Evolutionary conservation across 2,113 vertebrate genomes (phyloP).

Genomic region (Calidris pygmaea): DNA sequence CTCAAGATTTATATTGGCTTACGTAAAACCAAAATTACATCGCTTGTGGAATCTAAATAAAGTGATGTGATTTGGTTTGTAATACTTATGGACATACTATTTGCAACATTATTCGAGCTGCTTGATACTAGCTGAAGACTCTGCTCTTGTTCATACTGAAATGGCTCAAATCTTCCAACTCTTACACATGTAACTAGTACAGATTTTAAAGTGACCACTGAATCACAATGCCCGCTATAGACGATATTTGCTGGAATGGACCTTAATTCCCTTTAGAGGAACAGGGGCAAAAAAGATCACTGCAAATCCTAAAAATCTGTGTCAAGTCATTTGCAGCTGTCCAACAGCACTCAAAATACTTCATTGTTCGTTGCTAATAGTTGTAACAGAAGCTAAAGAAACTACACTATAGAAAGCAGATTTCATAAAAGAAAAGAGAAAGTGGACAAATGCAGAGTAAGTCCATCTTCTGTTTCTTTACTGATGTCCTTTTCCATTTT

Average conservation of each 20-base stretch:
- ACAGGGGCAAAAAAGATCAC: background rate
- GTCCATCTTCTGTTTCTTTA: background rate
- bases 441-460: background rate
- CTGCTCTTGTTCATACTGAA: background rate
- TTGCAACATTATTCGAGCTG: background rate
- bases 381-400: background rate
- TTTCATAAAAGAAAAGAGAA: background rate
- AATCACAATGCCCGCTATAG: background rate
- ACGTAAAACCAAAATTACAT: background rate
- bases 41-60: constrained; percentile 33
- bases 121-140: background rate
- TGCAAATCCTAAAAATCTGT: background rate
- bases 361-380: background rate
- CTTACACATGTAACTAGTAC: background rate
- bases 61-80: constrained; percentile 34
- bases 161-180: background rate
- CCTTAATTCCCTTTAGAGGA: background rate
- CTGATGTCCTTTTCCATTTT: background rate
- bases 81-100: constrained; percentile 40
- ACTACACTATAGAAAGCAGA: background rate
- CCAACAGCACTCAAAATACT: background rate
- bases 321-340: background rate
- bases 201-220: background rate
- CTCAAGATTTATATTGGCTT: background rate
- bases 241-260: background rate